Evolutionary conservation across 2,113 vertebrate species (phyloP).

Genomic region (Podocnemis expansa): DNA sequence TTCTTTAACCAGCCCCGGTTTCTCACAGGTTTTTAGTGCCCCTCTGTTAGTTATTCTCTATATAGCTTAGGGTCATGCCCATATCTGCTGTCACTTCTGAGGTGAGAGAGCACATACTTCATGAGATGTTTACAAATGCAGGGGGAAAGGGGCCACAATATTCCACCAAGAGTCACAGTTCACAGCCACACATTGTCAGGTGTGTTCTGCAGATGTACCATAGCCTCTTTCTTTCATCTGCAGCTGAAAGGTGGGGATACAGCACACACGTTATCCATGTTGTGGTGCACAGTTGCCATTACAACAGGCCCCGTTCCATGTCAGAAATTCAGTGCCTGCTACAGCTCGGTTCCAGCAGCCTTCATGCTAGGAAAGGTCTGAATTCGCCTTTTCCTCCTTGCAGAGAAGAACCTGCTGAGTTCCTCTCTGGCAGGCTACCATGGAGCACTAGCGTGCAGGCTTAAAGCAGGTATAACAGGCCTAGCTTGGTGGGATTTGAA

Average conservation of each 20-base stretch:
- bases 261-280: fast-evolving
- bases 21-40: not conserved
- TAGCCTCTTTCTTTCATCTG: not conserved
- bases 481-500: not conserved
- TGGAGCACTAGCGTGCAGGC: not conserved
- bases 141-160: not conserved
- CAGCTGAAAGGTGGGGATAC: not conserved
- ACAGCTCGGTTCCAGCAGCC: conserved; percentile 17
- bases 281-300: not conserved
- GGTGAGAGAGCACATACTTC: not conserved
- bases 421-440: not conserved
- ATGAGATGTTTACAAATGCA: not conserved
- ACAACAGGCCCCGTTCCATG: not conserved
- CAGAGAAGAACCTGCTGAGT: not conserved
- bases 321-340: conserved; percentile 14
- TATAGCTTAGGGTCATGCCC: not conserved
- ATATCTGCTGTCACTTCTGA: not conserved
- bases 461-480: fast-evolving
- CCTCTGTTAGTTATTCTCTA: not conserved
- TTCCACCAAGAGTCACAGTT: not conserved
- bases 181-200: not conserved
- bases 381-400: not conserved
- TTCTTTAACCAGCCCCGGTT: not conserved
- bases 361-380: not conserved
- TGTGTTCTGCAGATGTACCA: not conserved